phyloP scores from a whole-genome alignment of 1,140 invertebrate genomes.

The Laupala kohalensis region DNA sequence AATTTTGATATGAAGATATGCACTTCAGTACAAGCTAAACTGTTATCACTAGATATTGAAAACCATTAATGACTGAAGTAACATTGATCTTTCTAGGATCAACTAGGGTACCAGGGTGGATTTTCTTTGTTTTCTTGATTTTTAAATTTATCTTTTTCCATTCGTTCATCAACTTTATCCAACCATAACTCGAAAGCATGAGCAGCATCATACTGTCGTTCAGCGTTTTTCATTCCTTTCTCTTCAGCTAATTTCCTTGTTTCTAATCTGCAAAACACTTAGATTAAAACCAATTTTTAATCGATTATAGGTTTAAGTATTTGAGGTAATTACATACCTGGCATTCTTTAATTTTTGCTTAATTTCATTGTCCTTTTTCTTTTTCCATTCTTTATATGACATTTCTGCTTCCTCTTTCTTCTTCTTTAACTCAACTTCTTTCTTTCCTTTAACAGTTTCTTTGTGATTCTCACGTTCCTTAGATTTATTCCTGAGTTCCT shows the following conservation, averaged over 20 bases:
- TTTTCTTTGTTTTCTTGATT: not conserved
- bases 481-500: constrained; percentile 9
- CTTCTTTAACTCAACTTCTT: constrained; percentile 12
- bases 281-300: too few relatives aligned
- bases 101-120: not conserved
- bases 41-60: too few relatives aligned
- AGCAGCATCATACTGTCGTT: not conserved
- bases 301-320: too few relatives aligned
- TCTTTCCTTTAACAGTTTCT: constrained; percentile 9
- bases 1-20: too few relatives aligned
- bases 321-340: not conserved
- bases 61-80: too few relatives aligned
- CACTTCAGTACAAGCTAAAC: too few relatives aligned
- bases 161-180: not conserved
- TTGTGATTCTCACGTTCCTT: constrained; percentile 11
- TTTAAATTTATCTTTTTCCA: not conserved
- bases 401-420: constrained; percentile 11
- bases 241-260: not conserved
- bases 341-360: not conserved
- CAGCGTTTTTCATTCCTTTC: not conserved
- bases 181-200: not conserved
- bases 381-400: not conserved
- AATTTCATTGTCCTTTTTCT: not conserved
- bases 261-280: not conserved
- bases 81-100: too few relatives aligned